Evolutionary conservation across 2,888 invertebrate species (phyloP).

Genomic region (Desoria tigrina): DNA sequence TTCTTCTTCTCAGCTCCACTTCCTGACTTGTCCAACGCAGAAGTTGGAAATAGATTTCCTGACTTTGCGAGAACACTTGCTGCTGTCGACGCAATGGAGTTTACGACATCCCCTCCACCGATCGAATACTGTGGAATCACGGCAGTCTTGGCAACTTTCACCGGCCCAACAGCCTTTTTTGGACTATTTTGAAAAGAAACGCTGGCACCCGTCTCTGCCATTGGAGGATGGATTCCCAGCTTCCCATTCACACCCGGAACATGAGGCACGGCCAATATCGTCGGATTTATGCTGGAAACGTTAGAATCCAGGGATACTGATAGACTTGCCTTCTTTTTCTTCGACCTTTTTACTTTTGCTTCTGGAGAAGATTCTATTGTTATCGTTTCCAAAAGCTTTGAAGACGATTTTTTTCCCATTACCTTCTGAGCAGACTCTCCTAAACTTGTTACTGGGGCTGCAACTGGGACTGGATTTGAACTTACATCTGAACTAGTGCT

Average conservation of each 20-base stretch:
- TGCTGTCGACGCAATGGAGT: not conserved
- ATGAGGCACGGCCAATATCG: constrained; percentile 10
- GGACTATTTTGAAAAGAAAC: constrained; percentile 16
- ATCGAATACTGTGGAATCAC: constrained; percentile 11
- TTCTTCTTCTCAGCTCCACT: constrained; percentile 9
- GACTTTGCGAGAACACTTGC: not conserved
- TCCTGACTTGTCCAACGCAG: not conserved
- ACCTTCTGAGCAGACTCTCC: no score
- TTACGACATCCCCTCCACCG: not conserved
- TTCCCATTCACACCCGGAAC: constrained; percentile 1
- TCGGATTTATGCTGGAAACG: not conserved
- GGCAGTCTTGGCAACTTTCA: constrained; percentile 30
- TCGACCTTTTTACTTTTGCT: no score
- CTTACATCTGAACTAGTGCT: not conserved
- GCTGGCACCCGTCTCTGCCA: constrained; percentile 8
- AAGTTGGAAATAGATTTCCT: not conserved
- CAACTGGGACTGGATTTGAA: not conserved
- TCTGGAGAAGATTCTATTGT: no score
- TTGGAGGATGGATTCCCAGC: not conserved
- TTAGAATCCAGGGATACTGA: no score
- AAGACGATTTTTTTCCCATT: no score
- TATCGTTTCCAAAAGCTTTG: no score
- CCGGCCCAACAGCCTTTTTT: not conserved
- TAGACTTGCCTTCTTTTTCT: no score
- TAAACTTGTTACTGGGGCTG: not conserved